phyloP scores from a whole-genome alignment of 2,888 invertebrate genomes.

The Polymixis flavicincta region DNA sequence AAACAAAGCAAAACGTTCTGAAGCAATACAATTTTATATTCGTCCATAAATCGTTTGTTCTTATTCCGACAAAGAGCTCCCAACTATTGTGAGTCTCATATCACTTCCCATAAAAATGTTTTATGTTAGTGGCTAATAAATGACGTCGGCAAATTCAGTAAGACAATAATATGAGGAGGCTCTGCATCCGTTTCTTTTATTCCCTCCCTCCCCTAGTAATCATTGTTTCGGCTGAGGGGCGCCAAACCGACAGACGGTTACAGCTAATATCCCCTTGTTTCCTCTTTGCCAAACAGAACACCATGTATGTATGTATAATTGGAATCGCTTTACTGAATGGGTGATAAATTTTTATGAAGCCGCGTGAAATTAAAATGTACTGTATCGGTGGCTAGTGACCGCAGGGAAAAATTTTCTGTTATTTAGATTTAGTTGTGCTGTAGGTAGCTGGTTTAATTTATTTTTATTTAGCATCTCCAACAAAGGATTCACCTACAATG shows the following conservation, averaged over 20 bases:
- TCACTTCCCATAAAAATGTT: slow-evolving; percentile 90
- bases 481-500: too few relatives aligned
- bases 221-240: slow-evolving; percentile 86
- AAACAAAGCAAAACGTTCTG: slow-evolving; percentile 70
- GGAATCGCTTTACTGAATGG: slow-evolving; percentile 74
- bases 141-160: slow-evolving; percentile 90
- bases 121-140: slow-evolving; percentile 91
- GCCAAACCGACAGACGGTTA: slow-evolving; percentile 83
- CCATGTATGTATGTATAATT: slow-evolving; percentile 80
- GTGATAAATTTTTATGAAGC: slow-evolving; percentile 68
- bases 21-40: slow-evolving; percentile 86
- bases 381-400: slow-evolving; percentile 27
- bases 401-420: slow-evolving; percentile 13
- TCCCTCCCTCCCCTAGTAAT: slow-evolving; percentile 85
- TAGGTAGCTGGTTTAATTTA: too few relatives aligned
- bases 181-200: slow-evolving; percentile 87
- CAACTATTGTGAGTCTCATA: slow-evolving; percentile 85
- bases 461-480: too few relatives aligned
- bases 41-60: slow-evolving; percentile 85
- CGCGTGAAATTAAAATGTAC: slow-evolving; percentile 57
- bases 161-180: slow-evolving; percentile 89
- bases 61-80: slow-evolving; percentile 82
- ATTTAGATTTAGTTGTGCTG: slow-evolving; percentile 7
- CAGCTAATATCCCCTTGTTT: slow-evolving; percentile 83
- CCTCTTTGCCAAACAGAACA: slow-evolving; percentile 74